Evolutionary conservation across 2,113 vertebrate genomes (phyloP), one percentile per base, ranked within the genome.

Genomic region (Cercopithecus mona): DNA sequence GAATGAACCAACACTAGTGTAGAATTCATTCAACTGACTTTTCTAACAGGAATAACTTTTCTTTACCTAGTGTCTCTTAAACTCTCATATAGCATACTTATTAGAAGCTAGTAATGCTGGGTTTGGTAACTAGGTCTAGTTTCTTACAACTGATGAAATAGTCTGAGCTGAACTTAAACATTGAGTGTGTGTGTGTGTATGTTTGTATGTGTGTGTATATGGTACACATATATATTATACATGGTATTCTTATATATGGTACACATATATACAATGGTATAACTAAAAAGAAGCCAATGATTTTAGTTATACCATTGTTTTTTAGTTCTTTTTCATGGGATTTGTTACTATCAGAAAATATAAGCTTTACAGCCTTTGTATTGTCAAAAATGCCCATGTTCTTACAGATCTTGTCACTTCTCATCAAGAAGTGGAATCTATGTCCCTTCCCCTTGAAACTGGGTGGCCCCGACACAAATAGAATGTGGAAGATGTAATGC

Each of bases 321-420:
- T 78, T 11, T 43, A 80, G 16, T 22, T 27, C 30, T 75, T 84
- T 59, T 38, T 79, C 40, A 10, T 16, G 80, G 57, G 76, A 80
- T 88, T 55, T 93, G 85, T 76, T 72, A 3, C 25, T 50, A 57
- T 61, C 6, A 59, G 73, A 92, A 96, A 90, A 81, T 57, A 73
- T 17, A 64, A 93, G 22, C 45, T 68, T 97, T 64, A 35, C 12
- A 48, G 17, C 7, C 68, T 94, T 72, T 38, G 1, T 57, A 55
- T 61, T 88, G 35, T 64, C 70, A 83, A 86, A 83, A 80, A 6
- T 55, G 27, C 40, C 38, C 72, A 18, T 18, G 30, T 30, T 57
- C 50, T 27, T 73, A 66, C 22, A 64, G 80, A 78, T 8, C 35
- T 59, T 73, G 30, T 55, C 18, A 4, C 9, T 92, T 32, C 18